Conservation (phyloP, 2,888 invertebrate species). For the Xestobium rufovillosum region DNA sequence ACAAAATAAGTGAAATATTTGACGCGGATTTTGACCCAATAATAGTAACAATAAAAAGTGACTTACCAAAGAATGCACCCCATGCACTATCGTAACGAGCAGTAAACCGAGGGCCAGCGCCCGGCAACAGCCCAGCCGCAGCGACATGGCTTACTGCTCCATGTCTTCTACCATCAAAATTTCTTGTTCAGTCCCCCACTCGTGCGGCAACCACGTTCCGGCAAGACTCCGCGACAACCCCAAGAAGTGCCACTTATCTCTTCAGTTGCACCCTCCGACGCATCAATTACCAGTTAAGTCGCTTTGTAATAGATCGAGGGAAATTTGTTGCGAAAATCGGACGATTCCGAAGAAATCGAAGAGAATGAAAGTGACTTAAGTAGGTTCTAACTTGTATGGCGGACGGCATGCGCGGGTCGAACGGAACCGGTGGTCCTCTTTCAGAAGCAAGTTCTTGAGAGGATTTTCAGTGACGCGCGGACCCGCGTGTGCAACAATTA, state of each 20-base stretch:
- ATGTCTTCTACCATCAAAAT: constrained; percentile 29
- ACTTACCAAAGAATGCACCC: constrained; percentile 32
- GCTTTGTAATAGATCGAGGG: too few species aligned
- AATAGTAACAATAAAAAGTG: constrained; percentile 10
- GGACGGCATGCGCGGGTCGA: constrained; percentile 31
- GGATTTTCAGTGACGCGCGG: constrained; percentile 43
- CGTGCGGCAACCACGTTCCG: background rate
- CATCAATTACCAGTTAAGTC: too few species aligned
- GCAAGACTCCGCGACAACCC: constrained; percentile 3
- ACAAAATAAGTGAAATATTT: too few species aligned
- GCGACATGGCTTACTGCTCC: constrained; percentile 44
- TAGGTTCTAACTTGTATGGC: constrained; percentile 31
- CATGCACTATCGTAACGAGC: constrained; percentile 31
- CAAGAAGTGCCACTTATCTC: background rate
- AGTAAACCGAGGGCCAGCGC: constrained; percentile 35
- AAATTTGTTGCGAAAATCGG: too few species aligned
- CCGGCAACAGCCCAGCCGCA: constrained; percentile 42
- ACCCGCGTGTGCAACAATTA: constrained; percentile 40
- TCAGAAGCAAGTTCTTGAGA: constrained; percentile 35
- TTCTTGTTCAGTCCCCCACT: constrained; percentile 2
- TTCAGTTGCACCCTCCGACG: background rate
- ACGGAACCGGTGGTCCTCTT: constrained; percentile 35
- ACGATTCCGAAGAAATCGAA: too few species aligned
- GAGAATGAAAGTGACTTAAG: constrained; percentile 28
- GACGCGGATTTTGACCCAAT: too few species aligned